phyloP scores from a whole-genome alignment of 2,797 vertebrate species.

The Brachyrhaphis roseni region DNA sequence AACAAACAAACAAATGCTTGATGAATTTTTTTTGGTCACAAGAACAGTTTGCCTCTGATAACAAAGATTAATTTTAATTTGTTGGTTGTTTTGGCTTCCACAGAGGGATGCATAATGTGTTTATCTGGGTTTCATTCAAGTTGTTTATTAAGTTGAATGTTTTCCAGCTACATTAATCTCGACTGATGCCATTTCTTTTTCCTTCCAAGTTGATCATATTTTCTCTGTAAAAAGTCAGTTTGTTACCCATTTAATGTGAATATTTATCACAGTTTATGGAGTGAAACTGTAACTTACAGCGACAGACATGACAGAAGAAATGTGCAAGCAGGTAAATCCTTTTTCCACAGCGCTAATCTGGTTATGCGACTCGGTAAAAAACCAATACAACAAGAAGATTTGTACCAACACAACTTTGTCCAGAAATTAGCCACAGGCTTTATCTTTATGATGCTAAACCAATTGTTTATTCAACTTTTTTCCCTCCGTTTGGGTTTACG shows the following conservation, averaged over 20 bases:
- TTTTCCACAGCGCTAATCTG: background rate
- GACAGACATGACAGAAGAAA: background rate
- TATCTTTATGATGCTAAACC: slow-evolving; percentile 15
- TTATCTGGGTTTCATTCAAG: slow-evolving; percentile 42
- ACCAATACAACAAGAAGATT: background rate
- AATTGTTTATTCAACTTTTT: slow-evolving; percentile 12
- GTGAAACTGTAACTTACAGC: background rate
- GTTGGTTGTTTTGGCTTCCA: slow-evolving; percentile 21
- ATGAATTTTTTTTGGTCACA: slow-evolving; percentile 10
- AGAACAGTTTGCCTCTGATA: slow-evolving; percentile 11
- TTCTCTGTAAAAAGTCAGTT: background rate
- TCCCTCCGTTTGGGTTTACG: background rate
- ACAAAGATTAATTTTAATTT: slow-evolving; percentile 28
- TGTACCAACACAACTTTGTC: slow-evolving; percentile 9
- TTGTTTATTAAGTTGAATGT: slow-evolving; percentile 21
- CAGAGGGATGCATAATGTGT: slow-evolving; percentile 21
- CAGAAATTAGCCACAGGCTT: slow-evolving; percentile 21
- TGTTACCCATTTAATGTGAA: background rate
- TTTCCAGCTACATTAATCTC: slow-evolving; percentile 23
- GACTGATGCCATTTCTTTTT: background rate
- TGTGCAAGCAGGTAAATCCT: background rate
- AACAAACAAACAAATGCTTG: background rate
- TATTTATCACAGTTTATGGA: background rate
- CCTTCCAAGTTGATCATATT: background rate
- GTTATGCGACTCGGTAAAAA: background rate